Evolutionary conservation across 2,113 vertebrate genomes (phyloP), one percentile per base, ranked within the genome.

Genomic region (Brachyhypopomus occidentalis): DNA sequence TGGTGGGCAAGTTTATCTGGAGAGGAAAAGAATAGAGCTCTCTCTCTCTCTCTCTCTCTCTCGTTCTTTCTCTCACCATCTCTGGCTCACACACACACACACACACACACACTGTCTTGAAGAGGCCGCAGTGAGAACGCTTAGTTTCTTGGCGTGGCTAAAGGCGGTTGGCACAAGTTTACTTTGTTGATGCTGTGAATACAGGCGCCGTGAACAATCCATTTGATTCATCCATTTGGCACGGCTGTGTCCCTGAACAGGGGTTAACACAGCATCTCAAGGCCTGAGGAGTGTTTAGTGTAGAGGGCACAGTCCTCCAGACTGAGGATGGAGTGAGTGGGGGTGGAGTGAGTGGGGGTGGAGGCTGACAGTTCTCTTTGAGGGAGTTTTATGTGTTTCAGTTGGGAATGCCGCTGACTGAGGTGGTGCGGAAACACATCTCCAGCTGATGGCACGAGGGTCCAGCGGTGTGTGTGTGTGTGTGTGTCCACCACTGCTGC

Each of bases 351-450:
- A n/a, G n/a, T n/a, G n/a, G n/a, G 16, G 12, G 27, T 48, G 16
- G 27, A 67, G 41, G n/a, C n/a, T n/a, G n/a, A n/a, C n/a, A n/a
- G n/a, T n/a, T n/a, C n/a, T n/a, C n/a, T n/a, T n/a, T n/a, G 66
- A 74, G 17, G 59, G 73, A 82, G n/a, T 52, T 23, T 11, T 19
- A 72, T 81, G 6, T 2, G 27, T 77, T 60, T 74, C 45, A 77
- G 52, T 73, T 60, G 62, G 48, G 67, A 60, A 79, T 23, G 7
- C 8, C 48, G 23, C 70, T 20, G 60, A 75, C 36, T 69, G 48
- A 66, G 41, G 74, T 6, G n/a, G n/a, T n/a, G n/a, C n/a, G n/a
- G n/a, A n/a, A n/a, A 59, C 19, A 75, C 75, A 69, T 30, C 52
- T 56, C 25, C 38, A 22, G 22, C 60, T 52, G 16, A 75, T 23